phyloP scores from a whole-genome alignment of 2,113 vertebrate genomes.

The Gobio gobio region DNA sequence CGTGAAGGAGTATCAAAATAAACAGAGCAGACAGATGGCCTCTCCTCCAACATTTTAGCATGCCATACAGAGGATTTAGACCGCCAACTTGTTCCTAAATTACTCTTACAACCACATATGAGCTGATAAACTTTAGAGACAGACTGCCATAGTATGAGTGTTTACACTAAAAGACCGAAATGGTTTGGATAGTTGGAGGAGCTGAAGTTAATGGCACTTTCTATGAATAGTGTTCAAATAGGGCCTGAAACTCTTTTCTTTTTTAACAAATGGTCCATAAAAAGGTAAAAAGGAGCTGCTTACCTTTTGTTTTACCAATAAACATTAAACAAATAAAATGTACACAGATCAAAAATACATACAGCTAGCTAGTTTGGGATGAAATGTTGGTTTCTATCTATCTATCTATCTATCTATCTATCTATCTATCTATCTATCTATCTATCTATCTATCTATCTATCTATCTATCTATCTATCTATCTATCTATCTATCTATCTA shows the following conservation, averaged over 20 bases:
- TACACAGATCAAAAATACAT: not conserved
- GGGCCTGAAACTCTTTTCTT: not conserved
- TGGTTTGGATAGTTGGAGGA: not conserved
- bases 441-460: too few relatives aligned
- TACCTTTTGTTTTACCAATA: not conserved
- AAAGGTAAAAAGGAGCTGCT: not conserved
- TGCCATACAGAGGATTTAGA: not conserved
- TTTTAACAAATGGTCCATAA: not conserved
- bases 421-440: too few relatives aligned
- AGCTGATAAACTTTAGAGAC: not conserved
- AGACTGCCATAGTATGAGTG: not conserved
- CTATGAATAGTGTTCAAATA: not conserved
- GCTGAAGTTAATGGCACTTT: not conserved
- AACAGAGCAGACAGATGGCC: conserved; percentile 48
- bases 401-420: too few relatives aligned
- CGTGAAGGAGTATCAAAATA: conserved; percentile 22
- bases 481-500: too few relatives aligned
- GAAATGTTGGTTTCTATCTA: too few relatives aligned
- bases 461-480: too few relatives aligned
- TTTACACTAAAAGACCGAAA: not conserved
- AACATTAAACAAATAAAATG: not conserved
- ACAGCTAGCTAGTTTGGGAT: not conserved
- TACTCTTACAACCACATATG: not conserved
- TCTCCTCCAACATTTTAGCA: conserved; percentile 28
- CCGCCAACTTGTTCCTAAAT: not conserved